Evolutionary conservation across 2,113 vertebrate species (phyloP), one percentile per base, ranked within the genome.

Genomic region (Daphoenositta chrysoptera): DNA sequence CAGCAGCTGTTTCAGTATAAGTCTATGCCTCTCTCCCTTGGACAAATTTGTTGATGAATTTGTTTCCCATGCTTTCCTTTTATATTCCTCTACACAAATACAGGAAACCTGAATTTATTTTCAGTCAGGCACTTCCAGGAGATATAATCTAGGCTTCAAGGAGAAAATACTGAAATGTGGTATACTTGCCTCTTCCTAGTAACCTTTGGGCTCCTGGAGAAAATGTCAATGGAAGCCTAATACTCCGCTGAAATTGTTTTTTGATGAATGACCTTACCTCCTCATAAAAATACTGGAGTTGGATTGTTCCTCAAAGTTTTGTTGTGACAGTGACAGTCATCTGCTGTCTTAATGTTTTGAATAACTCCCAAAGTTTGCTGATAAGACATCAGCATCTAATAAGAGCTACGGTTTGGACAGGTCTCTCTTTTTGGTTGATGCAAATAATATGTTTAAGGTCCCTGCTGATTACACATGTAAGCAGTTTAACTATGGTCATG

Each of bases 401-500:
- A 72, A 75, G 75, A 73, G 31, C 37, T 73, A 3, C 50, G 6
- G 11, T 79, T 82, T 85, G 11, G n/a, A 37, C 40, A 83, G 13
- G 8, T 77, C 35, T 77, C 26, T 73, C 60, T 80, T 76, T 91
- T 54, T 30, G 63, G 23, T 65, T 72, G 45, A 24, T 90, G 23
- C 14, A 83, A 60, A 57, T 85, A 82, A 58, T 16, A 37, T 18
- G 8, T 54, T 14, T 47, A n/a, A 48, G 35, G 28, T 81, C 18
- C 15, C 23, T 86, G 20, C 33, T 60, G 53, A 42, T 79, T 57
- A 31, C 31, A 30, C 6, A 4, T 54, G 45, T 45, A 42, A 50
- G 33, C 11, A 54, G 20, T 63, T 83, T 75, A 80, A 79, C 42
- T 60, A 4, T 22, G 31, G 33, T 51, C 0, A 0, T 0, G 0